Evolutionary conservation across 2,888 invertebrate species (phyloP).

Genomic region (Sphaerophoria taeniata): DNA sequence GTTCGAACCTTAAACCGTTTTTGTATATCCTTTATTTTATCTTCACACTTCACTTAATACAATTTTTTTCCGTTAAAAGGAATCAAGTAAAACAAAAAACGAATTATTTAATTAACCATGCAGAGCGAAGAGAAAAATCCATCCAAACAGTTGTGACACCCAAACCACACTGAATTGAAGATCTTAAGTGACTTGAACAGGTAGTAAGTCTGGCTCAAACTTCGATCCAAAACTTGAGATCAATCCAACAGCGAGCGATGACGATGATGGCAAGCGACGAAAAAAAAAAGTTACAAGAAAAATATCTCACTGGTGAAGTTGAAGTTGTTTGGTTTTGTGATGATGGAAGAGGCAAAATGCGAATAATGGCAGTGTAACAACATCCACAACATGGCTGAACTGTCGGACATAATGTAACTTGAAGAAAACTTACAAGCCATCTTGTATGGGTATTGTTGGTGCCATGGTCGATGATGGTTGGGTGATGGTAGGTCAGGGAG

Average conservation of each 20-base stretch:
- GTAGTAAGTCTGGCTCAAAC: conserved; percentile 51
- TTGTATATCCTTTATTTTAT: not conserved
- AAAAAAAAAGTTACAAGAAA: conserved; percentile 2
- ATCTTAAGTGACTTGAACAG: conserved; percentile 70
- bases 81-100: conserved; percentile 7
- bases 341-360: conserved; percentile 52
- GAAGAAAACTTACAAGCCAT: conserved; percentile 53
- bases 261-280: not conserved
- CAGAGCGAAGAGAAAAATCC: conserved; percentile 67
- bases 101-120: conserved; percentile 38
- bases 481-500: conserved; percentile 18
- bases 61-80: conserved; percentile 27
- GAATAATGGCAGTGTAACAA: conserved; percentile 48
- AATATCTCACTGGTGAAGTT: conserved; percentile 59
- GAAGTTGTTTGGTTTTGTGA: conserved; percentile 34
- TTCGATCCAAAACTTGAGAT: conserved; percentile 56
- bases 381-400: conserved; percentile 44
- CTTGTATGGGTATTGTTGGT: too few species aligned
- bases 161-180: conserved; percentile 76
- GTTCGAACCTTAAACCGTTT: conserved; percentile 21
- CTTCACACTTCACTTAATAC: conserved; percentile 51
- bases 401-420: conserved; percentile 44
- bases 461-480: conserved; percentile 35
- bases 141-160: conserved; percentile 76
- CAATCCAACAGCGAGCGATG: conserved; percentile 39